Evolutionary conservation across 2,113 vertebrate genomes (phyloP), one percentile per base, ranked within the genome.

Genomic region (Tachysurus fulvidraco): DNA sequence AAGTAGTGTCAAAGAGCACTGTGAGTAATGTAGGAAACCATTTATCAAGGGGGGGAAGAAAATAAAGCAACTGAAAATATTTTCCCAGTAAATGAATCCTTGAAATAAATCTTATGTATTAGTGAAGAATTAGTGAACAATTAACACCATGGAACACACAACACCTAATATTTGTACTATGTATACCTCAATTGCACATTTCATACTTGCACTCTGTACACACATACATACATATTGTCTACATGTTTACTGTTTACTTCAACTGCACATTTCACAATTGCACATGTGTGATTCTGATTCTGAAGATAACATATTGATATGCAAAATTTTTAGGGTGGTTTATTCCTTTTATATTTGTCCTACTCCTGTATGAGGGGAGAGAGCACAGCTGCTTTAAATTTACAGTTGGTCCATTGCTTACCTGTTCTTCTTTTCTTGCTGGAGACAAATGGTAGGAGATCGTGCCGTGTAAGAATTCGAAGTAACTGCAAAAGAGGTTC

Each of bases 401-500:
- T 28, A 25, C 19, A 3, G 69, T 23, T 25, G 69, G 9, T 73
- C 44, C 19, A n/a, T 7, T 78, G n/a, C 91, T 93, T 91, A 97
- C 97, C 97, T 92, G 96, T 95, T 86, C 95, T 94, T 87, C 94
- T 94, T 89, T 94, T 95, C 93, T 96, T 97, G 83, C 94, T 93
- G 0, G 96, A 95, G 90, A 97, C 95, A 50, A 96, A 95, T 2
- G 95, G 94, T 85, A 98, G 91, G 79, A 98, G 94, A 89, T 98
- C 97, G 19, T 98, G 97, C 0, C 97, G 95, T 16, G 96, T 96
- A 44, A 98, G 94, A 85, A 97, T 93, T 80, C 97, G 94, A 64
- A 98, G 93, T 25, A 98, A 94, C 85, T 96, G 95, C 74, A 96
- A 90, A 11, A 98, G 92, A 12, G 95, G 95, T 73, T 95, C 93